These are phyloP conservation scores for Asteroscopus sphinx DNA, from an alignment of 2,888 invertebrate genomes.

Conservation along the genomic window DNA sequence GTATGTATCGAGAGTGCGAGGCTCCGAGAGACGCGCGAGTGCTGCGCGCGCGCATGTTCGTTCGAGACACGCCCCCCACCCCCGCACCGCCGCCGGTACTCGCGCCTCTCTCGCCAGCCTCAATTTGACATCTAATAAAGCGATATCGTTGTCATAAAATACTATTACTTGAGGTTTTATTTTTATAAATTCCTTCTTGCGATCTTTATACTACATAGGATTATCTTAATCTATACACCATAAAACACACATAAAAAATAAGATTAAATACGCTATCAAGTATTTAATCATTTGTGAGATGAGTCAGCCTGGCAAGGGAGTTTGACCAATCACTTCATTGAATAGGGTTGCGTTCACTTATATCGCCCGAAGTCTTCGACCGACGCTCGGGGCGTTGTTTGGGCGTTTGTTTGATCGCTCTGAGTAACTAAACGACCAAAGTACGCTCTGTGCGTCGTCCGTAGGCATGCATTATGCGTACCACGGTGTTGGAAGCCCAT, in stretches of 20 bases:
- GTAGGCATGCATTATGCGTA: no score
- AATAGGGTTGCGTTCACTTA: no score
- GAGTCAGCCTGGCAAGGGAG: neutral
- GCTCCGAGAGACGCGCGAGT: conserved; percentile 73
- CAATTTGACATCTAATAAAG: conserved; percentile 90
- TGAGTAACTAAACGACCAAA: no score
- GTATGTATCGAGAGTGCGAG: conserved; percentile 83
- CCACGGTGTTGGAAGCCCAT: no score
- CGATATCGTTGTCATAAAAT: conserved; percentile 92
- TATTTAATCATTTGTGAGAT: neutral
- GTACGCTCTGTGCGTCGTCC: no score
- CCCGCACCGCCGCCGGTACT: conserved; percentile 74
- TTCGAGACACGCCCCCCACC: conserved; percentile 86
- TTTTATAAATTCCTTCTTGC: conserved; percentile 49
- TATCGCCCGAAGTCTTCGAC: no score
- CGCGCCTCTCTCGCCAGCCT: conserved; percentile 69
- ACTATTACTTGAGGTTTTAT: conserved; percentile 71
- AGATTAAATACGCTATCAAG: neutral
- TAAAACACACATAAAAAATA: neutral
- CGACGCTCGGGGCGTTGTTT: no score
- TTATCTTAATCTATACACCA: neutral
- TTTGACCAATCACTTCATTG: no score
- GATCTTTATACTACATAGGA: neutral
- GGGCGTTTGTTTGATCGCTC: no score
- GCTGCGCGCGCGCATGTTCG: conserved; percentile 66